These are phyloP conservation scores for Heliopora coerulea DNA, from an alignment of 92 coral and sea anemone genomes.

Conservation along the genomic window DNA sequence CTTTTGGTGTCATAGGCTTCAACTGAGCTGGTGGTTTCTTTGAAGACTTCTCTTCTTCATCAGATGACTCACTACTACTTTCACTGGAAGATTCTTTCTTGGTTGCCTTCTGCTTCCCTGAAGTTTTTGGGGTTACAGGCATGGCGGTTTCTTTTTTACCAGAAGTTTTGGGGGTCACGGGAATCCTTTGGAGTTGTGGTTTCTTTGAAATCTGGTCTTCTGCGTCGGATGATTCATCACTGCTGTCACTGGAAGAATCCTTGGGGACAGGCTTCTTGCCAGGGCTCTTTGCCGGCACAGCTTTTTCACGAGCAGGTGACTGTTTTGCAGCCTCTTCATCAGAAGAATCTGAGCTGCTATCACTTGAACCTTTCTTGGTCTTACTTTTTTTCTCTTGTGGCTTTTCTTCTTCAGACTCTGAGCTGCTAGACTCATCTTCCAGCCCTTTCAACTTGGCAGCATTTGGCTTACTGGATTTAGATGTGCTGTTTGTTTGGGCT, in stretches of 20 bases:
- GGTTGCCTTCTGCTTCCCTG: too few relatives aligned
- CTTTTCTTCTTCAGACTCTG: neutral
- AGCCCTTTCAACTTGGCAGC: conserved; percentile 43
- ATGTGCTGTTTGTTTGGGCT: conserved; percentile 6
- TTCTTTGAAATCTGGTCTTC: too few relatives aligned
- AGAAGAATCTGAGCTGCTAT: conserved; percentile 47
- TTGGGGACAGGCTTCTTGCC: conserved; percentile 12
- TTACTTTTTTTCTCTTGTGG: neutral
- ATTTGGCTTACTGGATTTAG: conserved; percentile 30
- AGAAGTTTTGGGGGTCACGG: neutral
- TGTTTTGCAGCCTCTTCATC: conserved; percentile 47
- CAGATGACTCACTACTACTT: conserved; percentile 27
- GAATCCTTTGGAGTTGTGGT: too few relatives aligned
- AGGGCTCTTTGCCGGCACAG: conserved; percentile 4
- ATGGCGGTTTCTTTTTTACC: too few relatives aligned
- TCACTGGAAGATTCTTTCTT: too few relatives aligned
- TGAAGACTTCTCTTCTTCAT: conserved; percentile 45
- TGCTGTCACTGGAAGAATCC: neutral
- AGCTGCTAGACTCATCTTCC: conserved; percentile 37
- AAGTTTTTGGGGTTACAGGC: too few relatives aligned
- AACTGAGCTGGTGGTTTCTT: conserved; percentile 24
- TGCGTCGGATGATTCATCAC: neutral
- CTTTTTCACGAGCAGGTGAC: conserved; percentile 29
- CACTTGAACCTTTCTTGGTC: conserved; percentile 22
- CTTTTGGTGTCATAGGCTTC: too few relatives aligned